Percentiles rank a stretch among this genome's conserved stretches.
Conservation (phyloP, 92 coral and sea anemone genomes). For the Micromussa lordhowensis region DNA sequence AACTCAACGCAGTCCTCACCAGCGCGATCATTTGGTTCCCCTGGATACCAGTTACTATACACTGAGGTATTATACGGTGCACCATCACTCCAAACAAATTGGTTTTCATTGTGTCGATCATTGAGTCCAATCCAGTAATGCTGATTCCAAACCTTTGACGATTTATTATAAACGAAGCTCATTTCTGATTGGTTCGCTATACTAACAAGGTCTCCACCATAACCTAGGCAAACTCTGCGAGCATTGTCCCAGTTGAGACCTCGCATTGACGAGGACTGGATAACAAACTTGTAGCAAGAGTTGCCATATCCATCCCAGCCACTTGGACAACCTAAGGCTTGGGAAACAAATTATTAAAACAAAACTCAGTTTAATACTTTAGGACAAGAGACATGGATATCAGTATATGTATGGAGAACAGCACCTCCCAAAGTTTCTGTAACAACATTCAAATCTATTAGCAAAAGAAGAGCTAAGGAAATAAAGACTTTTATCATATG, state of each 20-base stretch:
- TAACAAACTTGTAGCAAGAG: slow-evolving; percentile 83
- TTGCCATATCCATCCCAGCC: slow-evolving; percentile 82
- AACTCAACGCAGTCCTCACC: slow-evolving; percentile 86
- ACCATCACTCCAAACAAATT: slow-evolving; percentile 94
- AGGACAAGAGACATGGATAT: too few species aligned
- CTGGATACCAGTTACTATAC: slow-evolving; percentile 71
- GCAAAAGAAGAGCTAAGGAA: too few species aligned
- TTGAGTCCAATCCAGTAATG: slow-evolving; percentile 91
- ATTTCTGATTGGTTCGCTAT: slow-evolving; percentile 72
- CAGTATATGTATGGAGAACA: too few species aligned
- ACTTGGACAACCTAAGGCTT: slow-evolving; percentile 65
- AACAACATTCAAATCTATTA: too few species aligned
- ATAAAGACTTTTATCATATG: too few species aligned
- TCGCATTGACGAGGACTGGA: slow-evolving; percentile 50
- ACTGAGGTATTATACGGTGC: slow-evolving; percentile 47
- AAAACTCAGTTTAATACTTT: too few species aligned
- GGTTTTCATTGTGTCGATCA: slow-evolving; percentile 79
- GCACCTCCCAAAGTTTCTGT: too few species aligned
- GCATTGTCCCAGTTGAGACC: slow-evolving; percentile 91
- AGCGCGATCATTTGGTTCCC: slow-evolving; percentile 82
- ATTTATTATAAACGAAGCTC: slow-evolving; percentile 63
- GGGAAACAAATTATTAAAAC: not conserved
- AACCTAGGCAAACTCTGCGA: slow-evolving; percentile 73
- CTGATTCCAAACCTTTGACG: slow-evolving; percentile 40
- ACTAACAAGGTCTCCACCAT: slow-evolving; percentile 85